Evolutionary conservation across 2,888 invertebrate species (phyloP).

Genomic region (Ichneumoninae sp.): DNA sequence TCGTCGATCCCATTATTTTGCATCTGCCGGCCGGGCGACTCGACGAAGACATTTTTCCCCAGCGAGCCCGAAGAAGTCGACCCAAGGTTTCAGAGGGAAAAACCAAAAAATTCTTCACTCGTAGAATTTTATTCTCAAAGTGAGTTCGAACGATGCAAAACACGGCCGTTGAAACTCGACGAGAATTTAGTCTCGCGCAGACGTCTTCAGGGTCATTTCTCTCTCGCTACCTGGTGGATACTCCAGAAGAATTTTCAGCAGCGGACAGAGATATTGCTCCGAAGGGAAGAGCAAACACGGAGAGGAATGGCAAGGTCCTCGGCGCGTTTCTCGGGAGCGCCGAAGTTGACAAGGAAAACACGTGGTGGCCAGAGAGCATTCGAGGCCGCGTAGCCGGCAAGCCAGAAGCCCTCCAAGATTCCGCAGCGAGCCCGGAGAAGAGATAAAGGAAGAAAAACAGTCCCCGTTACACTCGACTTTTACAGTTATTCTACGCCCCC

Average conservation of each 20-base stretch:
- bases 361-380: slow-evolving; percentile 29
- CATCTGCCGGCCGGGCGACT: neutral
- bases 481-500: slow-evolving; percentile 58
- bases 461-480: slow-evolving; percentile 60
- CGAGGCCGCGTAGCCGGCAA: neutral
- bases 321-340: neutral
- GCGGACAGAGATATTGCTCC: neutral
- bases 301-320: neutral
- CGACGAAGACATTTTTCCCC: neutral
- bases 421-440: slow-evolving; percentile 31
- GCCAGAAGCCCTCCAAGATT: slow-evolving; percentile 5
- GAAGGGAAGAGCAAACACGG: neutral
- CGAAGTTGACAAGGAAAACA: slow-evolving; percentile 15
- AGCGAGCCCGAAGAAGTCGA: too few relatives aligned
- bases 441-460: slow-evolving; percentile 49
- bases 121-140: too few relatives aligned
- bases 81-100: too few relatives aligned
- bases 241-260: neutral
- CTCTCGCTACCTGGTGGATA: neutral
- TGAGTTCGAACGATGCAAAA: too few relatives aligned
- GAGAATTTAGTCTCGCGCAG: too few relatives aligned
- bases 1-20: slow-evolving; percentile 7
- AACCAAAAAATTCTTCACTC: too few relatives aligned
- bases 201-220: neutral
- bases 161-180: neutral